These are phyloP conservation scores for Prolemur simus DNA, from an alignment of 2,113 vertebrate species.

Conservation along the genomic window DNA sequence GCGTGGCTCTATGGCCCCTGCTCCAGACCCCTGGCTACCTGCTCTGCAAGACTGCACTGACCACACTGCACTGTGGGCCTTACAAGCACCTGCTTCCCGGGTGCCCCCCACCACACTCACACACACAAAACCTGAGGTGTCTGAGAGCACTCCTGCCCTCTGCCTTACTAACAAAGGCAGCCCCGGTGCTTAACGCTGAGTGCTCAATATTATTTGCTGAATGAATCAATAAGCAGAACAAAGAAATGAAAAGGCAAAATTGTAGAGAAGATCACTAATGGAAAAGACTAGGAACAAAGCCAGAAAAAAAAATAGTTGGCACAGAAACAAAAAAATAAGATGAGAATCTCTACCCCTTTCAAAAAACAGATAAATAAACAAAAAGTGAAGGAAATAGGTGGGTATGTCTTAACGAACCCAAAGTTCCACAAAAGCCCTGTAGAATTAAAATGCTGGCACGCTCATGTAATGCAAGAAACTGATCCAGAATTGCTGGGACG, in stretches of 20 bases:
- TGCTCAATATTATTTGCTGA: background rate
- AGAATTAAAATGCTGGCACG: background rate
- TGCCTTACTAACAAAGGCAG: background rate
- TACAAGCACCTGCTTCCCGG: background rate
- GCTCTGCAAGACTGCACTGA: background rate
- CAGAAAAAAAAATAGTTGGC: background rate
- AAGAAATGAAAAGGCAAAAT: background rate
- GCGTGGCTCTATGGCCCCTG: no score
- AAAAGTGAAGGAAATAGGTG: slow-evolving; percentile 15
- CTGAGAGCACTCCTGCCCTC: background rate
- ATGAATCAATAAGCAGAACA: background rate
- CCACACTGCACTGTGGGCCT: background rate
- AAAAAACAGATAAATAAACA: slow-evolving; percentile 14
- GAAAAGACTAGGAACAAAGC: background rate
- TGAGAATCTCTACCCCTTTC: background rate
- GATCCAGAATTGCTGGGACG: slow-evolving; percentile 23
- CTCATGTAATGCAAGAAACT: background rate
- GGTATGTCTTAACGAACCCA: background rate
- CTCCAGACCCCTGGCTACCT: no score
- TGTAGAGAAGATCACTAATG: background rate
- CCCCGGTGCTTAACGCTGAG: background rate
- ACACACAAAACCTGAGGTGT: background rate
- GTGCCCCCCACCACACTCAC: no score
- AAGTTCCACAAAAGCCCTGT: background rate
- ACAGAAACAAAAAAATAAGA: background rate